A percentile compares a stretch with the other conserved stretches of the same genome.
phyloP scores from a whole-genome alignment of 2,797 vertebrate genomes.

The Dendrocincla fuliginosa region DNA sequence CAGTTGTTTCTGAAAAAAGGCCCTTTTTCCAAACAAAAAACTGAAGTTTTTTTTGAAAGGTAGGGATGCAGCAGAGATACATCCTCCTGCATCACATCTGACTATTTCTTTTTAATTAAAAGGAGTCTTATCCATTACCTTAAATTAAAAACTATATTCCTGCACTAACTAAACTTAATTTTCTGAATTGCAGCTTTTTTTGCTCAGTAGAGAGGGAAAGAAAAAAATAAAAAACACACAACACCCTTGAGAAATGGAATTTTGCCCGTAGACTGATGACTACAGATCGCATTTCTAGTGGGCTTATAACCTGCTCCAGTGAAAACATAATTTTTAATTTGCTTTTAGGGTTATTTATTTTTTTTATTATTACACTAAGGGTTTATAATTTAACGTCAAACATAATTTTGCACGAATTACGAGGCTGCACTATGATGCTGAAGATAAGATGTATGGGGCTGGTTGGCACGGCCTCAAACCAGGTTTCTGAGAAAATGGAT shows the following conservation, averaged over 20 bases:
- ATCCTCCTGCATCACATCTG: not conserved
- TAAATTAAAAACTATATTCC: not conserved
- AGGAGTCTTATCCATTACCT: constrained; percentile 5
- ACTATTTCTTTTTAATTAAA: constrained; percentile 10
- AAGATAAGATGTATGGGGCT: constrained; percentile 76
- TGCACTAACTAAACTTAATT: constrained; percentile 61
- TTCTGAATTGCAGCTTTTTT: constrained; percentile 60
- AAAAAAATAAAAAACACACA: not conserved
- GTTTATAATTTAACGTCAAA: constrained; percentile 84
- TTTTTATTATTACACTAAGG: constrained; percentile 81
- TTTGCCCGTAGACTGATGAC: constrained; percentile 74
- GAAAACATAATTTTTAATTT: constrained; percentile 85
- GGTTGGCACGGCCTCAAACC: constrained; percentile 70
- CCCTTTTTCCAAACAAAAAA: not conserved
- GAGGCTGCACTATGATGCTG: constrained; percentile 71
- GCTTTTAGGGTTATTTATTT: constrained; percentile 83
- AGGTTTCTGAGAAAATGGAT: constrained; percentile 78
- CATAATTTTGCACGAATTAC: constrained; percentile 79
- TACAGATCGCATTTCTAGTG: constrained; percentile 78
- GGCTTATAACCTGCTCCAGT: constrained; percentile 81
- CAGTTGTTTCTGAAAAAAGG: not conserved
- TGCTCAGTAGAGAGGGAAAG: not conserved
- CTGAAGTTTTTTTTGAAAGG: not conserved
- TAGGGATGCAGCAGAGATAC: not conserved
- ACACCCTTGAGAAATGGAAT: constrained; percentile 72